These are phyloP conservation scores for Littorina saxatilis DNA, from an alignment of 1,140 invertebrate genomes.

Conservation along the genomic window DNA sequence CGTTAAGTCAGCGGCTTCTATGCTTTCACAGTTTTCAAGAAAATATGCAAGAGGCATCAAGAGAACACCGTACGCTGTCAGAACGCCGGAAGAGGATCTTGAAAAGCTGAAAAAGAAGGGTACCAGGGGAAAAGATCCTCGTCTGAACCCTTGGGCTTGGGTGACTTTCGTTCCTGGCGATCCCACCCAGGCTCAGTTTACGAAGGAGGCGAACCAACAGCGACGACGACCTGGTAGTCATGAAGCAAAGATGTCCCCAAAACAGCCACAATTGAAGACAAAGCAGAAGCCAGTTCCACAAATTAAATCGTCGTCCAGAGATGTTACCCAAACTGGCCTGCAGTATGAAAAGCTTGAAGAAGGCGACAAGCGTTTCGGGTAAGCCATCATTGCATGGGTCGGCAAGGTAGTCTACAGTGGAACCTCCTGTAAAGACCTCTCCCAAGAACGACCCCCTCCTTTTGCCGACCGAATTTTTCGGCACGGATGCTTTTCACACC, in stretches of 20 bases:
- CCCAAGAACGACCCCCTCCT: too few species aligned
- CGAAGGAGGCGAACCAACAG: neutral
- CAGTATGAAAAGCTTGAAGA: conserved; percentile 41
- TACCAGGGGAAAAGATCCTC: neutral
- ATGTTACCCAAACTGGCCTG: conserved; percentile 3
- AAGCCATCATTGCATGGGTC: too few species aligned
- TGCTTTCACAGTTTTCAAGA: neutral
- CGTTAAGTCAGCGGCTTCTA: neutral
- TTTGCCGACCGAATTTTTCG: too few species aligned
- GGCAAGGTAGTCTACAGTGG: too few species aligned
- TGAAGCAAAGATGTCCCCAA: too few species aligned
- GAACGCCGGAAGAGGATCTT: conserved; percentile 11
- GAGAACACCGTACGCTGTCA: conserved; percentile 17
- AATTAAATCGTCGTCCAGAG: neutral
- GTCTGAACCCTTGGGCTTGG: neutral
- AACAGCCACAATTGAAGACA: neutral
- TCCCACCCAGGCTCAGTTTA: neutral
- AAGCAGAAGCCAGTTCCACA: neutral
- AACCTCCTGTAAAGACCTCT: too few species aligned
- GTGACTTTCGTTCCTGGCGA: conserved; percentile 16
- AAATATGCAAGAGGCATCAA: conserved; percentile 9
- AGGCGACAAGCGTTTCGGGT: conserved; percentile 46
- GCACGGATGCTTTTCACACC: too few species aligned
- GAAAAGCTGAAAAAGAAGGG: conserved; percentile 12
- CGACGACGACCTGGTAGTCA: neutral